Percentiles rank a stretch among this genome's conserved stretches.
phyloP scores from a whole-genome alignment of 2,888 invertebrate genomes.

The Cyclophora albipunctata region DNA sequence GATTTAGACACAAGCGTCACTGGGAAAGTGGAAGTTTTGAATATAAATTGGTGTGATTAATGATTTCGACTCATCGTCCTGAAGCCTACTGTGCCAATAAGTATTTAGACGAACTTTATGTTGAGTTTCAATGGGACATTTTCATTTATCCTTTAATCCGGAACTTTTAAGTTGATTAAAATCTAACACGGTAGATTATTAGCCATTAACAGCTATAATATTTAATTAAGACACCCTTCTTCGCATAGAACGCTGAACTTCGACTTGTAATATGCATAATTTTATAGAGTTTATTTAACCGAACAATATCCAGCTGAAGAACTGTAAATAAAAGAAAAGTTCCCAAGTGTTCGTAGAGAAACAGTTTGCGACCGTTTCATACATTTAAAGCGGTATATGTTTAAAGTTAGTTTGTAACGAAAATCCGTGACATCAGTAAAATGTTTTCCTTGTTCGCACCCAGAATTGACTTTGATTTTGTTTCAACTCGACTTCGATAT shows the following conservation, averaged over 20 bases:
- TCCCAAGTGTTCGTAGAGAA: too few relatives aligned
- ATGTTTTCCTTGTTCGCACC: constrained; percentile 39
- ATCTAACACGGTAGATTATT: constrained; percentile 1
- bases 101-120: constrained; percentile 19
- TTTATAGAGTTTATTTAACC: too few relatives aligned
- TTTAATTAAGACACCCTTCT: too few relatives aligned
- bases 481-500: constrained; percentile 25
- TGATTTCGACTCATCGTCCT: constrained; percentile 24
- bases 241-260: too few relatives aligned
- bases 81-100: constrained; percentile 24
- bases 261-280: too few relatives aligned
- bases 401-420: constrained; percentile 1
- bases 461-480: constrained; percentile 27
- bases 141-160: constrained; percentile 15
- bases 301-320: too few relatives aligned
- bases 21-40: constrained; percentile 22
- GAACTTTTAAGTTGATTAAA: constrained; percentile 24
- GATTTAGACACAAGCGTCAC: constrained; percentile 24
- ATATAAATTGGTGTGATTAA: constrained; percentile 31
- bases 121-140: constrained; percentile 16
- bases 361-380: too few relatives aligned
- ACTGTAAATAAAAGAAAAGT: too few relatives aligned
- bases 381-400: too few relatives aligned
- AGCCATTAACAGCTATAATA: neutral
- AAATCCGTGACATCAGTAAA: constrained; percentile 26